Conservation (phyloP, 2,113 vertebrate species). For the Saiga tatarica region DNA sequence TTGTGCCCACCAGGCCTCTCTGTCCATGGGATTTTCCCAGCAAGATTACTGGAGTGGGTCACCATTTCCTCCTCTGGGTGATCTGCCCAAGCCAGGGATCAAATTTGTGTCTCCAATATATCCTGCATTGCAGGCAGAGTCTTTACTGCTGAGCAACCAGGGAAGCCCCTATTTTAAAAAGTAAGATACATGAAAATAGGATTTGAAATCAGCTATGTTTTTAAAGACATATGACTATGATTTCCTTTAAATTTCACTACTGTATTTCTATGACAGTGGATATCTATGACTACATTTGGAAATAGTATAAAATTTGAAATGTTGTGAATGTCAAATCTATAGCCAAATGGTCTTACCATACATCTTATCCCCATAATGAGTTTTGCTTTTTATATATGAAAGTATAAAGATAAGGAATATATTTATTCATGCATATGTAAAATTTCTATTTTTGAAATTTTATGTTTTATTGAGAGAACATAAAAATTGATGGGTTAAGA, state of each 20-base stretch:
- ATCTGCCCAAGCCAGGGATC: not conserved
- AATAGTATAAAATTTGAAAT: not conserved
- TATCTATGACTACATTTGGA: not conserved
- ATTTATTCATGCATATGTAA: not conserved
- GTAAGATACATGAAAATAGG: not conserved
- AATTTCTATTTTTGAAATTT: not conserved
- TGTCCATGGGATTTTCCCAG: not conserved
- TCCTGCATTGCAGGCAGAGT: not conserved
- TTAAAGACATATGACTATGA: not conserved
- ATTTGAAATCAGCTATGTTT: not conserved
- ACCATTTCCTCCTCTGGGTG: not conserved
- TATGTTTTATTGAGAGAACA: not conserved
- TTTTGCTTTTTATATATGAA: not conserved
- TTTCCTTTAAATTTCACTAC: not conserved
- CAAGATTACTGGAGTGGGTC: not conserved
- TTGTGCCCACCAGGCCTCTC: not conserved
- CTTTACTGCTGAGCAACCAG: not conserved
- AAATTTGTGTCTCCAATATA: not conserved
- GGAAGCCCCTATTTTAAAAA: not conserved
- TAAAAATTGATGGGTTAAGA: not conserved
- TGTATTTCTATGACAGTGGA: not conserved
- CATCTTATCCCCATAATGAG: rapidly evolving
- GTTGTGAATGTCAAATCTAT: not conserved
- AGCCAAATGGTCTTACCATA: not conserved
- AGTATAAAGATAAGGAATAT: not conserved